Percentiles rank a stretch among this genome's conserved stretches.
Conservation (phyloP, 2,888 invertebrate genomes). For the Junonia oenone region DNA sequence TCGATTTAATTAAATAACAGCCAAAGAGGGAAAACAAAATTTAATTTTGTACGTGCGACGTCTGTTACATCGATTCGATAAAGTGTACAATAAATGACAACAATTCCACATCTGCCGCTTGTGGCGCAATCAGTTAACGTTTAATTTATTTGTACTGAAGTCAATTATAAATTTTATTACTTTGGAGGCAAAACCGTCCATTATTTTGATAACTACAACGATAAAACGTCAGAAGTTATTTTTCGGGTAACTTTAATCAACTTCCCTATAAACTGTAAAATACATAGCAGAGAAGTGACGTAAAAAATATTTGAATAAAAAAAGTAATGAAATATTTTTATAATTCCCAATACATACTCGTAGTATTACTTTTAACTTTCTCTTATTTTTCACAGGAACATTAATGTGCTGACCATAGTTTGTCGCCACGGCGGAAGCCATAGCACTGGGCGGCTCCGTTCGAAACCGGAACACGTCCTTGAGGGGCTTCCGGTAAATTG, state of each 20-base stretch:
- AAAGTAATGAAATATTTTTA: too few relatives aligned
- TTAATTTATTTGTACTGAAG: conserved; percentile 1
- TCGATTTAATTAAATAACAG: conserved; percentile 5
- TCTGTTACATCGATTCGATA: conserved; percentile 6
- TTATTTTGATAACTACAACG: background rate
- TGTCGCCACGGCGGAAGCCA: conserved; percentile 62
- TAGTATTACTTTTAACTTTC: too few relatives aligned
- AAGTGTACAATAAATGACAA: conserved; percentile 5
- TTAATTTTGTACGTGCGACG: conserved; percentile 7
- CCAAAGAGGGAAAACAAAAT: conserved; percentile 6
- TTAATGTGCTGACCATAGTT: conserved; percentile 37
- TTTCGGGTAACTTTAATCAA: too few relatives aligned
- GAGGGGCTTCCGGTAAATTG: conserved; percentile 66
- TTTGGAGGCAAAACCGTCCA: background rate
- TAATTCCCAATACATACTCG: too few relatives aligned
- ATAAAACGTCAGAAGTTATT: background rate
- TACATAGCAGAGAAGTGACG: too few relatives aligned
- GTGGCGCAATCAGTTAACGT: conserved; percentile 8
- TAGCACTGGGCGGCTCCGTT: conserved; percentile 46
- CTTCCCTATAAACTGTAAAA: background rate
- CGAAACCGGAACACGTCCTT: conserved; percentile 69
- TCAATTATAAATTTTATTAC: background rate
- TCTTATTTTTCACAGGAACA: conserved; percentile 11
- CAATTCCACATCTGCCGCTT: conserved; percentile 13
- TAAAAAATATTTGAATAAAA: too few relatives aligned